These are phyloP conservation scores for Papilio helenus DNA, from an alignment of 1,140 invertebrate genomes.

Conservation along the genomic window DNA sequence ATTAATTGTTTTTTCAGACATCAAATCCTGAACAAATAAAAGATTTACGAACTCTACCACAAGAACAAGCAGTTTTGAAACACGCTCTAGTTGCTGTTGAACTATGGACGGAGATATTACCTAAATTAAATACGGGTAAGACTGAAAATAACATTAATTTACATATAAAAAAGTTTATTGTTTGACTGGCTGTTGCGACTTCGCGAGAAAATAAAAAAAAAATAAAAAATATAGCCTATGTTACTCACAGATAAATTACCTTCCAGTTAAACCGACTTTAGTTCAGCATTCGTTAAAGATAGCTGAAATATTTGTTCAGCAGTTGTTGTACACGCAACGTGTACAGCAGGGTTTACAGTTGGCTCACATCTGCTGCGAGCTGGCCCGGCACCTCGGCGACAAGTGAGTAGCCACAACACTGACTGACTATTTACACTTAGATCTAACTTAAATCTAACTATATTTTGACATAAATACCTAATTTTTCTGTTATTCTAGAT, in stretches of 20 bases:
- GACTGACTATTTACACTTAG: neutral
- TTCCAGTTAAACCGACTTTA: no score
- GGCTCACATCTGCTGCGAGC: slow-evolving; percentile 49
- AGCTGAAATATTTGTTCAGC: slow-evolving; percentile 48
- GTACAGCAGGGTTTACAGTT: slow-evolving; percentile 53
- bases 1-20: neutral
- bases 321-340: slow-evolving; percentile 49
- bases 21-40: slow-evolving; percentile 22
- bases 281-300: slow-evolving; percentile 41
- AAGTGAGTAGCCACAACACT: slow-evolving; percentile 47
- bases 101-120: slow-evolving; percentile 27
- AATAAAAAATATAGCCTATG: no score
- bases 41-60: slow-evolving; percentile 26
- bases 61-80: slow-evolving; percentile 24
- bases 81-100: slow-evolving; percentile 17
- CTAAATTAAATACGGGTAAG: slow-evolving; percentile 8
- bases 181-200: no score
- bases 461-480: no score
- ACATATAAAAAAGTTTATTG: no score
- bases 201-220: no score
- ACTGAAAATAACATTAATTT: no score
- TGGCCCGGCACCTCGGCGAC: slow-evolving; percentile 46
- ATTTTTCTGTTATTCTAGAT: no score
- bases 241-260: no score
- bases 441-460: no score